A percentile compares a stretch with the other conserved stretches of the same genome.
phyloP scores from a whole-genome alignment of 2,113 vertebrate genomes.

The Calonectris borealis region DNA sequence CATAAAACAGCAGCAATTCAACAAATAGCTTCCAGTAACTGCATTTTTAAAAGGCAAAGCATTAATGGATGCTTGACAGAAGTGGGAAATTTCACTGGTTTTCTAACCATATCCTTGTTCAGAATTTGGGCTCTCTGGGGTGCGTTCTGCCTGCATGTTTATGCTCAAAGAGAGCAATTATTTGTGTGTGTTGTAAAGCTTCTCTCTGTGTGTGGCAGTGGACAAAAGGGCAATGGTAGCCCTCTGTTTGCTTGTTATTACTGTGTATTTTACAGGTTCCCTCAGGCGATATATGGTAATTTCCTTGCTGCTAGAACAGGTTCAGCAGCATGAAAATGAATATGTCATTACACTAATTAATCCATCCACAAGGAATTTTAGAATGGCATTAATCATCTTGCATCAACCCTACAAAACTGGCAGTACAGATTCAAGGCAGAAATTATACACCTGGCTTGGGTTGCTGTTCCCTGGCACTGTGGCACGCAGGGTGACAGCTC shows the following conservation, averaged over 20 bases:
- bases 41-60: background rate
- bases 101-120: background rate
- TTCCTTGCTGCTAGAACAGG: conserved; percentile 25
- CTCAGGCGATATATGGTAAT: conserved; percentile 38
- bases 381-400: background rate
- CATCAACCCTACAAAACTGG: background rate
- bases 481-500: background rate
- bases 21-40: background rate
- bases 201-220: background rate
- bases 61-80: background rate
- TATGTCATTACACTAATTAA: conserved; percentile 21
- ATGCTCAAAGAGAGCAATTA: conserved; percentile 28
- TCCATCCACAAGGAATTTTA: background rate
- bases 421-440: background rate
- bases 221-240: background rate
- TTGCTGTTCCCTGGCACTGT: background rate
- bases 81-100: background rate
- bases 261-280: conserved; percentile 39
- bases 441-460: background rate
- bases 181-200: conserved; percentile 1
- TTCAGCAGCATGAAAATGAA: conserved; percentile 26
- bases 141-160: background rate
- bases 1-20: background rate
- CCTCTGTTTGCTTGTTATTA: conserved; percentile 29
- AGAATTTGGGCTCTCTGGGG: background rate